Percentiles rank a stretch among this genome's conserved stretches.
phyloP scores from a whole-genome alignment of 2,113 vertebrate genomes.

The Ptilorrhoa leucosticta region DNA sequence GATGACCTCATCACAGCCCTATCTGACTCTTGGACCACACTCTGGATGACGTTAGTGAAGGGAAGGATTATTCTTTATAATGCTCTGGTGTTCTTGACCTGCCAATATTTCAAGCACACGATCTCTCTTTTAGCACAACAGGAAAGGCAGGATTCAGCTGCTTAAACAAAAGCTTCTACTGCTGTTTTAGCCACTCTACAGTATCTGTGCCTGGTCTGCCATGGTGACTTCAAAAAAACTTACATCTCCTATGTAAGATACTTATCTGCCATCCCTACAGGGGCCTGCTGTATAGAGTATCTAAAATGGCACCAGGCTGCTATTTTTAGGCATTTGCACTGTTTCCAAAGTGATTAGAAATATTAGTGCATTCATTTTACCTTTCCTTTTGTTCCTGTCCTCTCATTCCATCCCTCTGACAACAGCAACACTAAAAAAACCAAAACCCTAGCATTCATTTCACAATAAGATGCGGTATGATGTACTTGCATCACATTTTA shows the following conservation, averaged over 20 bases:
- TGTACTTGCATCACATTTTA: not conserved
- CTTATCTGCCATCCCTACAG: not conserved
- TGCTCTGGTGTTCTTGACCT: not conserved
- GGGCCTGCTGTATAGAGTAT: not conserved
- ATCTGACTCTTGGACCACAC: not conserved
- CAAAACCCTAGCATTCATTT: not conserved
- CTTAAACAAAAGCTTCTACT: not conserved
- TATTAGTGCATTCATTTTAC: not conserved
- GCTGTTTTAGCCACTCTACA: not conserved
- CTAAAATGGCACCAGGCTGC: not conserved
- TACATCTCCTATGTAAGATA: not conserved
- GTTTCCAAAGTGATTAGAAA: not conserved
- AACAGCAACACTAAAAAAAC: not conserved
- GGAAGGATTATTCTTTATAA: not conserved
- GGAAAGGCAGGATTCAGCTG: not conserved
- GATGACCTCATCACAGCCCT: not conserved
- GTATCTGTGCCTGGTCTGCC: not conserved
- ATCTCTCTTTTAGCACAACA: not conserved
- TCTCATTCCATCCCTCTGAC: not conserved
- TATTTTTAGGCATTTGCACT: not conserved
- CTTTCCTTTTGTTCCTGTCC: not conserved
- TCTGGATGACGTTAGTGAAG: not conserved
- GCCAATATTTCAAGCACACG: not conserved
- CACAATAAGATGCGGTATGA: rapidly evolving
- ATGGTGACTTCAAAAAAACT: not conserved